Evolutionary conservation across 2,797 vertebrate species (phyloP), one percentile per base, ranked within the genome.

Genomic region (Orientallactaga sibirica): DNA sequence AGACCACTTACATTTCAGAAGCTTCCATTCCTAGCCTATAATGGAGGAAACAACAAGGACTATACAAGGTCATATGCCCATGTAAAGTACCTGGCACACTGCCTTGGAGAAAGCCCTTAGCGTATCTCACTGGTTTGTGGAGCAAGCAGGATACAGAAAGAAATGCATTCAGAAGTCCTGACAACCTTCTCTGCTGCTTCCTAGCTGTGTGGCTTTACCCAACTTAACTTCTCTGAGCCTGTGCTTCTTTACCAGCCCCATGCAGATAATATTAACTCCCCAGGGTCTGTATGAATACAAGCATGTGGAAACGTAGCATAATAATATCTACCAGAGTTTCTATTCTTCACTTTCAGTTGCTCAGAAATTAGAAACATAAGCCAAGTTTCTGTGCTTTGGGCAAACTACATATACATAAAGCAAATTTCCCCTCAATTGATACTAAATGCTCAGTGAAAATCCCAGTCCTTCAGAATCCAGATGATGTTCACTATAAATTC

Each of bases 331-430:
- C 15, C 11, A 24, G 1, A 25, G 12, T 22, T 85, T 78, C 18
- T 11, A 85, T 62, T 20, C 29, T 88, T 62, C 71, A 19, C 73
- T 66, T 75, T 91, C 43, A 3, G 33, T 86, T 77, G 16, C 64
- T 92, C 66, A 93, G 62, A 93, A 58, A 86, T 77, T 90, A 73
- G 71, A 61, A 61, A 78, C 19, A 58, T 29, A 81, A 92, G 61
- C 27, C 33, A 67, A 81, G 14, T 20, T 88, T 83, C 55, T 93
- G 55, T 76, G n/a, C 18, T 25, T 66, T 0, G 9, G 71, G 77
- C 20, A 92, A 75, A 15, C 52, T 62, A 84, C 19, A 33, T 78
- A 89, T 12, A 15, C 27, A 83, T 52, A 82, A 95, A 66, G 41
- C 19, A 75, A 70, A 68, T 62, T 58, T 41, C 52, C 7, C 25